Base-by-base conservation (phyloP, 1,140 invertebrate genomes). In the Drosophila arizonae region DNA sequence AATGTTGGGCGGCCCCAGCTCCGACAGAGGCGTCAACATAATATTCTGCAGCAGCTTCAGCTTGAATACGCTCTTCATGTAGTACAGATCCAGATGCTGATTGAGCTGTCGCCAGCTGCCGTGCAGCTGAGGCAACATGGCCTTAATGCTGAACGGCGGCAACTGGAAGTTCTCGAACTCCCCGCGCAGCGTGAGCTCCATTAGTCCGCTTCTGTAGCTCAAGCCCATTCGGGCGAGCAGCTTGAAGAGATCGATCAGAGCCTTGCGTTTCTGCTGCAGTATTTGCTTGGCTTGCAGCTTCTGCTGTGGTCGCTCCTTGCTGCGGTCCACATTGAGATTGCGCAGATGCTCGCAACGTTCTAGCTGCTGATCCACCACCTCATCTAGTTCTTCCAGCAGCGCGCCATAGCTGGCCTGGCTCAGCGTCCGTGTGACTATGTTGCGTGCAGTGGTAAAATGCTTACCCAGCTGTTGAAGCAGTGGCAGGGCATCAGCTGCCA, bases 221-320 rank as follows among this genome's bases (percentile, higher is more conserved):
- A 98, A 79, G 0, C 97, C 97, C 75, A 96, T 92, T 57, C 94
- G 92, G 1, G 93, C 92, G 0, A 99, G 92, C 11, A 93, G 93
- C 85, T 96, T 96, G 84, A 98, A 98, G 24, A 98, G 93, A 92
- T 98, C 96, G 0, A 95, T 94, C 0, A 99, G 90, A 5, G 95
- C 95, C 92, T 96, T 95, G 33, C 96, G 94, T 90, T 98, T 98
- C 76, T 96, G 95, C 73, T 96, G 95, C 1, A 98, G 93, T 41
- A 98, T 95, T 89, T 93, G 95, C 81, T 96, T 96, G 0, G 96
- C 96, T 90, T 96, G 94, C 3, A 95, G 94, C 79, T 94, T 96
- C 91, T 97, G 97, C 90, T 95, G 97, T 0, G 79, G 77, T 92
- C 94, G 93, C 95, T 96, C 81, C 93, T 94, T 91, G 92, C 81